Base-by-base conservation (phyloP, 2,888 invertebrate species). In the Xestia ashworthii region DNA sequence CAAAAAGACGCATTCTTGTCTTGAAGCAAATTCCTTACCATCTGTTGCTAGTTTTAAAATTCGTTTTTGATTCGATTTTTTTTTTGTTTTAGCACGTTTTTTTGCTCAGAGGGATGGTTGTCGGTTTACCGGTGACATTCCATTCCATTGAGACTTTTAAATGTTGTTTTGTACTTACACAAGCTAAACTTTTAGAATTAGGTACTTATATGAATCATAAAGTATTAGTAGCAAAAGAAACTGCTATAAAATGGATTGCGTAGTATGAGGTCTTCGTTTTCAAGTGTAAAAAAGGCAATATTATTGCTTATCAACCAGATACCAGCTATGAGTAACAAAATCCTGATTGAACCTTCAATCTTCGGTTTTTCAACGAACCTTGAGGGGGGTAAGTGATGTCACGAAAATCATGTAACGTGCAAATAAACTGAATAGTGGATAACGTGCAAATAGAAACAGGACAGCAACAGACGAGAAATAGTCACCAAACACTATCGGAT, bases 1-100 rank as follows among this genome's bases (percentile, higher is more conserved):
- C 69, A 69, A 84, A 76, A 82, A 69, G 79, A 66, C 71, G 60
- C 76, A 74, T 38, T 74, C 16, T 60, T 66, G 48, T 73, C 79
- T 82, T 74, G 12, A 64, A 79, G 70, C 71, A 72, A 58, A 62
- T 60, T 38, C 65, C 74, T 14, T 76, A 83, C 77, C 50, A 77
- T 66, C 46, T 64, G 77, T 66, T 83, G 19, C 62, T 71, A 48
- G 64, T 77, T 58, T 60, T 32, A 3, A 25, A 60, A 69, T 38
- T 19, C 0, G 0, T 69, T 41, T 71, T 65, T 22, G 1, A 46
- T 76, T 62, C 73, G 81, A 81, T 50, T 50, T 46, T 41, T 70
- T 62, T 14, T 58, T 6, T n/a, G n/a, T 11, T n/a, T 22, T 53
- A 9, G 22, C 22, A 53, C 22, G 53, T 53, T 53, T 55, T 55